These are phyloP conservation scores for Drosophila setosimentum DNA, from an alignment of 2,888 invertebrate genomes.

Conservation along the genomic window DNA sequence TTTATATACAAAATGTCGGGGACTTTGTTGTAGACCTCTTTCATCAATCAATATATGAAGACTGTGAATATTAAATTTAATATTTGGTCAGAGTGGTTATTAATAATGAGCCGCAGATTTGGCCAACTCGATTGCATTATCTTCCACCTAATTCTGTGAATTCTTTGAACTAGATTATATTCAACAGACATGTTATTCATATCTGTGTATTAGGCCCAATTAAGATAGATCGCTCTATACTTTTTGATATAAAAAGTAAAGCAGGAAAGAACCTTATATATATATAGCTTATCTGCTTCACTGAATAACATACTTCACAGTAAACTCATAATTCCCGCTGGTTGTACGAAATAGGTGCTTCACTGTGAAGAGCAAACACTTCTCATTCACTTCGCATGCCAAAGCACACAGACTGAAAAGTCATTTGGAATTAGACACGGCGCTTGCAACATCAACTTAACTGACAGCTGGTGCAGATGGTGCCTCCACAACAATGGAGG, in stretches of 20 bases:
- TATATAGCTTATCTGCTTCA: neutral
- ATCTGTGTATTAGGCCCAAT: neutral
- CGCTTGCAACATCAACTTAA: conserved; percentile 6
- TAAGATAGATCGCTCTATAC: neutral
- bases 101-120: neutral
- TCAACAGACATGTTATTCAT: neutral
- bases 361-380: neutral
- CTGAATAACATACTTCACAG: neutral
- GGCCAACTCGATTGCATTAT: neutral
- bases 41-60: neutral
- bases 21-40: neutral
- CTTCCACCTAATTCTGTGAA: neutral
- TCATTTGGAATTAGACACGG: conserved; percentile 24
- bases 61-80: neutral
- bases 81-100: neutral
- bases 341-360: neutral
- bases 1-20: neutral
- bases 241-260: neutral
- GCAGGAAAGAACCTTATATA: neutral
- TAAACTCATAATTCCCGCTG: neutral
- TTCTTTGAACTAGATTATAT: neutral
- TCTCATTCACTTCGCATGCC: neutral
- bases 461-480: conserved; percentile 20
- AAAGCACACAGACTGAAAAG: neutral
- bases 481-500: conserved; percentile 14